Evolutionary conservation across 2,888 invertebrate species (phyloP), one percentile per base, ranked within the genome.

Genomic region (Gnatocerus cornutus): DNA sequence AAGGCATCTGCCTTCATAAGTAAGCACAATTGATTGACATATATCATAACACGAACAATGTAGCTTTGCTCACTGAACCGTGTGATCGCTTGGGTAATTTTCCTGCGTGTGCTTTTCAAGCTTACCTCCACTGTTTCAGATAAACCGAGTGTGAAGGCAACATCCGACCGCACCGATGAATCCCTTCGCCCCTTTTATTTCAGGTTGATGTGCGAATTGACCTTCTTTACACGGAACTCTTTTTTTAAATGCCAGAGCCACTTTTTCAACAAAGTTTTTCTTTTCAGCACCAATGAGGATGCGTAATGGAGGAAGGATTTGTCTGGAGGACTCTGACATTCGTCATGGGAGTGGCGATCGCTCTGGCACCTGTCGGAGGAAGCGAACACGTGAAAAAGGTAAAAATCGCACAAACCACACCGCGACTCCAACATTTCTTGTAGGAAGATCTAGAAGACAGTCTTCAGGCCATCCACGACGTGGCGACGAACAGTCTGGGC

Each of bases 391-490:
- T 78, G 79, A 84, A 74, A 83, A 85, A 83, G 81, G 85, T 84
- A 39, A 12, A 12, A 30, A 30, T 41, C 41, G 12, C 9, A 41
- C 3, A 9, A 41, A n/a, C n/a, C n/a, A n/a, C n/a, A n/a, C n/a
- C n/a, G n/a, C n/a, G n/a, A n/a, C n/a, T n/a, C n/a, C n/a, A n/a
- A n/a, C n/a, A n/a, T n/a, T n/a, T n/a, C n/a, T 41, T 55, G 7
- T 29, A 58, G 59, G 45, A 82, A 77, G 79, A 81, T 68, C 78
- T 85, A 67, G 84, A 85, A 68, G 74, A 75, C 46, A 84, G 84
- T 63, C 85, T 94, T 77, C 89, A 91, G 71, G 88, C 91, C 71
- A 92, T 94, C 76, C 92, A 93, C 85, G 92, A 92, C 74, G 91
- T 93, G 74, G 90, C 92, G 37, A 89, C 90, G 8, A 90, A 90